Evolutionary conservation across 1,140 invertebrate species (phyloP).

Genomic region (Drosophila ananassae): DNA sequence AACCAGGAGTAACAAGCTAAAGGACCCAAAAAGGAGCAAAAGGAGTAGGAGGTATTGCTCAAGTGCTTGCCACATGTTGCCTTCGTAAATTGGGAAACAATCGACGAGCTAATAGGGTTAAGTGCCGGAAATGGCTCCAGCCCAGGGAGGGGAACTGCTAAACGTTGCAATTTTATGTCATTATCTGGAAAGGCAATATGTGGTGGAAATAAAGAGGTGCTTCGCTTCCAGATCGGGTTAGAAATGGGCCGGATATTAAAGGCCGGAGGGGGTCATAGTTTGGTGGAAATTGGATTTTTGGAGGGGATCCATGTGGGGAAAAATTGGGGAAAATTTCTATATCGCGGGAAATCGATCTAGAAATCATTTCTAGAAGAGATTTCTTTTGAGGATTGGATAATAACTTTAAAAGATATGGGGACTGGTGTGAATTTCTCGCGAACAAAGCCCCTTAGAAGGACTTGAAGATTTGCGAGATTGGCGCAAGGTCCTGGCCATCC

Average conservation of each 20-base stretch:
- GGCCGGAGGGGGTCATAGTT: too few relatives aligned
- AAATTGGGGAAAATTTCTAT: too few relatives aligned
- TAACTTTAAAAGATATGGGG: neutral
- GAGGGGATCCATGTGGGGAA: too few relatives aligned
- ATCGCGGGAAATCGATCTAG: too few relatives aligned
- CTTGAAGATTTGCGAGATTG: neutral
- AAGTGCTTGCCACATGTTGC: constrained; percentile 54
- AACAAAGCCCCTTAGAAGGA: neutral
- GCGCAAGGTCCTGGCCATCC: neutral
- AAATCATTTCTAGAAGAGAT: too few relatives aligned
- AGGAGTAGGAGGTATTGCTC: constrained; percentile 25
- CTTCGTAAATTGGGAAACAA: constrained; percentile 49
- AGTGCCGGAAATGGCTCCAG: constrained; percentile 58
- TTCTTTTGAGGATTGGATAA: neutral
- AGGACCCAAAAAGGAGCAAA: constrained; percentile 2
- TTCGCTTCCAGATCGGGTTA: neutral
- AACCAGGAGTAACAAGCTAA: constrained; percentile 24
- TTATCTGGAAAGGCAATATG: neutral
- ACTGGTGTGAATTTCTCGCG: neutral
- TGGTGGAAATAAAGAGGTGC: neutral
- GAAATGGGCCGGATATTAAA: neutral
- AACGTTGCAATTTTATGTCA: neutral
- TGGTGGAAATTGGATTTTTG: too few relatives aligned
- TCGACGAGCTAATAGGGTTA: constrained; percentile 60
- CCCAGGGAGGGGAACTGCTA: neutral